Percentiles rank a stretch among this genome's conserved stretches.
phyloP scores from a whole-genome alignment of 2,113 vertebrate genomes.

The Ictidomys tridecemlineatus region DNA sequence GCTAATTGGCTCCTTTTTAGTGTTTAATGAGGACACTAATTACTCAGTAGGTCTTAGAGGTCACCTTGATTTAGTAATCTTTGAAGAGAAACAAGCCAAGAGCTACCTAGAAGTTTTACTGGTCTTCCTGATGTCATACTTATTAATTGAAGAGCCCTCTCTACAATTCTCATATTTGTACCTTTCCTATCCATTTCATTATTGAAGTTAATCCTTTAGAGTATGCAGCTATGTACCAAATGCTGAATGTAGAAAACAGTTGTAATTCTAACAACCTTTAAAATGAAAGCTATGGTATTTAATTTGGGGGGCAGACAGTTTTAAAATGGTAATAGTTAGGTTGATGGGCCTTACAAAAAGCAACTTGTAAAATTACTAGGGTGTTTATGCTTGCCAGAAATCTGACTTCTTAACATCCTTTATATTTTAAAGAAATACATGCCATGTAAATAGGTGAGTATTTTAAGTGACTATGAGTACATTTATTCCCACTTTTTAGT shows the following conservation, averaged over 20 bases:
- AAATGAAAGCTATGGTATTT: conserved; percentile 34
- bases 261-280: conserved; percentile 15
- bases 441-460: conserved; percentile 57
- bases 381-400: conserved; percentile 50
- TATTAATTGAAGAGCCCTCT: conserved; percentile 7
- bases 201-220: conserved; percentile 36
- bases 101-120: neutral
- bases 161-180: neutral
- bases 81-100: neutral
- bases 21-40: neutral
- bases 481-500: conserved; percentile 57
- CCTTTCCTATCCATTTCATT: conserved; percentile 14
- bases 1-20: neutral
- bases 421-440: conserved; percentile 75
- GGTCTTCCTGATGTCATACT: neutral
- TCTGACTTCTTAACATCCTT: conserved; percentile 69
- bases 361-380: conserved; percentile 45
- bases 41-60: conserved; percentile 4
- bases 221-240: neutral
- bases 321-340: conserved; percentile 37
- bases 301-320: neutral
- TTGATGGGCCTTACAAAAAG: conserved; percentile 54
- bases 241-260: neutral
- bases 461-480: conserved; percentile 69
- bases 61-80: neutral